A percentile compares a stretch with the other conserved stretches of the same genome.
phyloP scores from a whole-genome alignment of 2,797 vertebrate species.

The Melanotaenia pygmaea region DNA sequence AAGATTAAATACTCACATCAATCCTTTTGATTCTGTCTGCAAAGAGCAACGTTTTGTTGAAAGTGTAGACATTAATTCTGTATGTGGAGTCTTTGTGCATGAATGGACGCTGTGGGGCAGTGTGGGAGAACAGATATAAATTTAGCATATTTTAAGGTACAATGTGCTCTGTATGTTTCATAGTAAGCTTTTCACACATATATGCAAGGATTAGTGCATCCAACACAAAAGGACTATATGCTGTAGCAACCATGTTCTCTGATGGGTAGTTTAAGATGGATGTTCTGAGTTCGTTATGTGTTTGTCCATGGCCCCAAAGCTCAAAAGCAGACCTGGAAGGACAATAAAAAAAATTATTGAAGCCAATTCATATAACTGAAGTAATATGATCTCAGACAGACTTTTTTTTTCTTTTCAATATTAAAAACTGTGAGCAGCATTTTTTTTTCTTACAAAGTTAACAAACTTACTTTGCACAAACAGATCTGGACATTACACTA shows the following conservation, averaged over 20 bases:
- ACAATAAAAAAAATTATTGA: background rate
- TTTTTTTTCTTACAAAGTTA: background rate
- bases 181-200: background rate
- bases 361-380: background rate
- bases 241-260: constrained; percentile 87
- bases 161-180: background rate
- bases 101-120: constrained; percentile 86
- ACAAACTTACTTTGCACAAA: constrained; percentile 96
- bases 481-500: constrained; percentile 92
- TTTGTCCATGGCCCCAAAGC: constrained; percentile 93
- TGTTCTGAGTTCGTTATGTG: constrained; percentile 85
- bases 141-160: background rate
- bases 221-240: background rate
- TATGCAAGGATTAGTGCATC: background rate
- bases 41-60: constrained; percentile 95
- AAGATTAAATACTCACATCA: constrained; percentile 86
- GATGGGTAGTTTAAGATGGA: constrained; percentile 88
- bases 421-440: no score
- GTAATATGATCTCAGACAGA: background rate
- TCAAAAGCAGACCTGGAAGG: constrained; percentile 93
- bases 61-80: constrained; percentile 93
- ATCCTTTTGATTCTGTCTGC: constrained; percentile 91
- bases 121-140: background rate
- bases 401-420: no score
- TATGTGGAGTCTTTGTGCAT: constrained; percentile 90